Conservation (phyloP, 2,888 invertebrate species). For the Electrophaes corylata region DNA sequence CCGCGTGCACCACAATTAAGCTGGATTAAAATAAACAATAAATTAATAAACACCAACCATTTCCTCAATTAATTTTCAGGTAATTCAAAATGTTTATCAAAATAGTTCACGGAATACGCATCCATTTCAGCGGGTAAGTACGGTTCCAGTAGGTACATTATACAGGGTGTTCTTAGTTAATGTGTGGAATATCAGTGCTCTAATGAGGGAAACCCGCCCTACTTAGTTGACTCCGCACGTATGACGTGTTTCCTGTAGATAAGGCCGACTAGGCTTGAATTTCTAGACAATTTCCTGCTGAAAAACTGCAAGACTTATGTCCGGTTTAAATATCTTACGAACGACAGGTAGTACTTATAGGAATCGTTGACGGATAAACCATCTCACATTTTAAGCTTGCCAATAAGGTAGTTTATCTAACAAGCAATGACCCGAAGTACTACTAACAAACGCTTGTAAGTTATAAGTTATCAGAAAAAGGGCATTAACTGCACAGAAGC, state of each 20-base stretch:
- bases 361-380: no score
- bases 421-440: no score
- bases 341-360: no score
- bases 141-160: neutral
- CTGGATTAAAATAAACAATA: slow-evolving; percentile 8
- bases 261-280: no score
- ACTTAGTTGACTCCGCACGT: neutral
- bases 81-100: slow-evolving; percentile 3
- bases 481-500: no score
- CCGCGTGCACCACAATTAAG: neutral
- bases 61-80: slow-evolving; percentile 6
- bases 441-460: no score
- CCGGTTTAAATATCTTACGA: no score
- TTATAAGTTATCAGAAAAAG: no score
- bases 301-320: no score
- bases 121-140: neutral
- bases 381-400: no score
- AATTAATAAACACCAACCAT: slow-evolving; percentile 16
- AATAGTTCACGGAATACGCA: neutral
- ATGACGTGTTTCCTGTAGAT: neutral
- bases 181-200: neutral
- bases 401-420: no score
- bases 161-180: neutral
- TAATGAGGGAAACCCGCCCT: neutral
- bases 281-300: no score